Evolutionary conservation across 23 tunicate species (phyloP), one percentile per base, ranked within the genome.

Genomic region (Halocynthia roretzi): DNA sequence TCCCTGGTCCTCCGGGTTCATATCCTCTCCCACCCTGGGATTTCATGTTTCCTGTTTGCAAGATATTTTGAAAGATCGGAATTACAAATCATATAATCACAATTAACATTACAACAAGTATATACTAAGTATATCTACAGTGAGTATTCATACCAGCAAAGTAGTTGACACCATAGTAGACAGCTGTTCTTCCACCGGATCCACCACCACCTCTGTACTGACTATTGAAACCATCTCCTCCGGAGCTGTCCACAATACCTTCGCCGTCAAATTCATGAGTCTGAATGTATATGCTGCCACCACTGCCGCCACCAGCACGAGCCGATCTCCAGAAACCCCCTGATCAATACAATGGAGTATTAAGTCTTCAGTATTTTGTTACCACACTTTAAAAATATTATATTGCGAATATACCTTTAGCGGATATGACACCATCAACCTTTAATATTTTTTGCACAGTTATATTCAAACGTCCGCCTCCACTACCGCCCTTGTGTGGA

Each of bases 231-330:
- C 80, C 80, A n/a, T 54, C 56, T 4, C 80, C 80, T 10, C 80
- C 80, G 49, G 80, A 56, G 10, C 68, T 52, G 15, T 76, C 68
- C 22, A 76, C 67, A 6, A 10, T 56, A 40, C 80, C 80, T 21
- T 56, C 80, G 48, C 80, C 80, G 15, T 76, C 80, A 8, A 76
- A 56, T n/a, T 76, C 80, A 7, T 40, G 44, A 10, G 80, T 23
- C 21, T 76, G 67, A 10, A 76, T 76, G 52, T 51, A 52, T 31
- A 76, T 23, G 67, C 80, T 76, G 8, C 80, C 80, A 56, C 80
- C 80, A 76, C 80, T 76, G 19, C 80, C 80, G 49, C 80, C 80
- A 56, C 80, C 80, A 56, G 80, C 80, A 17, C 67, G 56, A 52
- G 61, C 80, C 0, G 80, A 76, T 56, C 80, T 56, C 80, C 80